These are phyloP conservation scores for Oryzias javanicus DNA, from an alignment of 2,113 vertebrate species.

Conservation along the genomic window DNA sequence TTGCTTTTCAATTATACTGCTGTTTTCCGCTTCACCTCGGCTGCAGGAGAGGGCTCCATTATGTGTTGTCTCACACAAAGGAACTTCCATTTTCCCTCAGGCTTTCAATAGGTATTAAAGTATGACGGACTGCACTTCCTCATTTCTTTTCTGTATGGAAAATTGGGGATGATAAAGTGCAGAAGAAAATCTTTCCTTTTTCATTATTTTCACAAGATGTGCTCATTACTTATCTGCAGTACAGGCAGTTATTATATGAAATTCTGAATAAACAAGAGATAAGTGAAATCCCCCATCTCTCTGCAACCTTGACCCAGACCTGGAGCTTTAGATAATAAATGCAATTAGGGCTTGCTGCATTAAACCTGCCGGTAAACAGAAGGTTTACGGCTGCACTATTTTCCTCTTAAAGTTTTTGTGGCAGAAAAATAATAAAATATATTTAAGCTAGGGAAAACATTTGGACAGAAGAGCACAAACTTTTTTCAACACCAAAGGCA, in stretches of 20 bases:
- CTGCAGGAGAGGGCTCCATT: conserved; percentile 43
- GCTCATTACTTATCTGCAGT: conserved; percentile 71
- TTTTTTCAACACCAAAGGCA: neutral
- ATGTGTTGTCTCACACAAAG: conserved; percentile 52
- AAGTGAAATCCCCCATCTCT: conserved; percentile 75
- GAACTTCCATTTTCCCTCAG: conserved; percentile 58
- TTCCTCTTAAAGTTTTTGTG: conserved; percentile 54
- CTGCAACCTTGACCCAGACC: conserved; percentile 68
- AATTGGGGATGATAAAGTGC: conserved; percentile 67
- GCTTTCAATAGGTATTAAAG: conserved; percentile 61
- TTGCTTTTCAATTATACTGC: conserved; percentile 52
- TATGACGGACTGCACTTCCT: conserved; percentile 51
- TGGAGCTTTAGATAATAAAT: conserved; percentile 78
- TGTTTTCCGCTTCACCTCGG: conserved; percentile 48
- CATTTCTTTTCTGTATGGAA: conserved; percentile 59
- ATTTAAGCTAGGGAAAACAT: conserved; percentile 26
- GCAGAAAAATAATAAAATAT: conserved; percentile 38
- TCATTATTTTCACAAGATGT: conserved; percentile 70
- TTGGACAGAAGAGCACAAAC: conserved; percentile 32
- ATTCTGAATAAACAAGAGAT: conserved; percentile 78
- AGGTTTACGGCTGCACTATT: conserved; percentile 60
- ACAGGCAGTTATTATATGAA: conserved; percentile 68
- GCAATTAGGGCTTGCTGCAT: conserved; percentile 73
- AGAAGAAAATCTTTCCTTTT: conserved; percentile 65
- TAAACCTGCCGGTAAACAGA: conserved; percentile 73